Evolutionary conservation across 2,797 vertebrate genomes (phyloP).

Genomic region (Cyclopterus lumpus): DNA sequence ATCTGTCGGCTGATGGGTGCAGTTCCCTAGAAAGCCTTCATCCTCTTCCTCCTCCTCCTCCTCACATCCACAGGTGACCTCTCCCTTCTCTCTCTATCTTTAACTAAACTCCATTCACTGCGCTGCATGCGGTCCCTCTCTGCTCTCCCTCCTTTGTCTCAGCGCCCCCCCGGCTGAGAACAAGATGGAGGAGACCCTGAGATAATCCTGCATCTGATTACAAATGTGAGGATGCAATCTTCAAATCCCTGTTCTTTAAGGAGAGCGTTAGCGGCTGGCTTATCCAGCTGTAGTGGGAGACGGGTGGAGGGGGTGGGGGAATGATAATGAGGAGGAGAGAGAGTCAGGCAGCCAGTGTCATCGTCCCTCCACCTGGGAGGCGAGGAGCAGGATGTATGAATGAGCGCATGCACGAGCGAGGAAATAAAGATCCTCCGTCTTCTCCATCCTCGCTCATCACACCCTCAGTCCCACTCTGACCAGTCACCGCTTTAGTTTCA

Average conservation of each 20-base stretch:
- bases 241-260: constrained; percentile 67
- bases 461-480: not conserved
- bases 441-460: not conserved
- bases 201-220: constrained; percentile 81
- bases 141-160: constrained; percentile 39
- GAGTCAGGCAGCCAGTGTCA: constrained; percentile 54
- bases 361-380: constrained; percentile 57
- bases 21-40: constrained; percentile 39
- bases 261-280: constrained; percentile 38
- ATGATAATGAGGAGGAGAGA: constrained; percentile 44
- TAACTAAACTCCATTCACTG: constrained; percentile 36
- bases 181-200: constrained; percentile 76
- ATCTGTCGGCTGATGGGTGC: constrained; percentile 22
- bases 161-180: constrained; percentile 45
- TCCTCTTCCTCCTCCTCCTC: constrained; percentile 17
- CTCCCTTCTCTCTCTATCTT: constrained; percentile 30
- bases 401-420: constrained; percentile 34
- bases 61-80: constrained; percentile 77
- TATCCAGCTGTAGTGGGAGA: constrained; percentile 59
- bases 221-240: constrained; percentile 76
- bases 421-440: constrained; percentile 5
- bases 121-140: constrained; percentile 5
- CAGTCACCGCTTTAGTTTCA: constrained; percentile 11
- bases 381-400: constrained; percentile 48
- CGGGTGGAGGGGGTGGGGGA: constrained; percentile 58